A percentile compares a stretch with the other conserved stretches of the same genome.
Conservation (phyloP, 2,888 invertebrate genomes). For the Tenthredo notha region DNA sequence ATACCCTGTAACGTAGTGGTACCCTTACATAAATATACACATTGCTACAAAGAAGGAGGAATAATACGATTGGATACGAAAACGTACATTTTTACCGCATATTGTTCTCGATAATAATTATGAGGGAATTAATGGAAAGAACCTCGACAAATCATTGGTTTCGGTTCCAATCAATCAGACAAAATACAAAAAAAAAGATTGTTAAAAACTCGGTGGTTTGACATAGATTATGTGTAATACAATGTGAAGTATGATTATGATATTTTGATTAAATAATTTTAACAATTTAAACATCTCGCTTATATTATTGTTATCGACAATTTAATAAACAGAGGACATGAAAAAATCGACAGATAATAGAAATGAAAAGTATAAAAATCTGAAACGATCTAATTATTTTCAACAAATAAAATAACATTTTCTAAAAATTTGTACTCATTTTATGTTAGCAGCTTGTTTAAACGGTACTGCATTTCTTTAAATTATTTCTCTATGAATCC, state of each 20-base stretch:
- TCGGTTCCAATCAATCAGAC: not conserved
- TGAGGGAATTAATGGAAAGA: not conserved
- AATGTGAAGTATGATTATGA: not conserved
- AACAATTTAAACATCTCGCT: not conserved
- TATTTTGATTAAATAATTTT: not conserved
- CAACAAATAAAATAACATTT: not conserved
- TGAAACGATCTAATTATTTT: not conserved
- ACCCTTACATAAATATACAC: not conserved
- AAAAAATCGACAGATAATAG: not conserved
- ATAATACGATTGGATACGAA: not conserved
- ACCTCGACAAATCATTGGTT: not conserved
- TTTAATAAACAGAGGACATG: not conserved
- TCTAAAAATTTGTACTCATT: not conserved
- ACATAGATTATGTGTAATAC: not conserved
- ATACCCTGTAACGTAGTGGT: not conserved
- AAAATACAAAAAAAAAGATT: not conserved
- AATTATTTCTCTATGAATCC: not conserved
- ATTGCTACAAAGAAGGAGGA: not conserved
- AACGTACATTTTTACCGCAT: not conserved
- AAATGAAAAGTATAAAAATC: not conserved
- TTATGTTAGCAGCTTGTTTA: not conserved
- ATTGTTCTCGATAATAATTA: not conserved
- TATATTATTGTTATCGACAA: not conserved
- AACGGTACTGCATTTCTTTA: not conserved
- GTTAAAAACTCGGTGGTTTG: not conserved